Base-by-base conservation (phyloP, 2,888 invertebrate genomes). In the Dryobota labecula region DNA sequence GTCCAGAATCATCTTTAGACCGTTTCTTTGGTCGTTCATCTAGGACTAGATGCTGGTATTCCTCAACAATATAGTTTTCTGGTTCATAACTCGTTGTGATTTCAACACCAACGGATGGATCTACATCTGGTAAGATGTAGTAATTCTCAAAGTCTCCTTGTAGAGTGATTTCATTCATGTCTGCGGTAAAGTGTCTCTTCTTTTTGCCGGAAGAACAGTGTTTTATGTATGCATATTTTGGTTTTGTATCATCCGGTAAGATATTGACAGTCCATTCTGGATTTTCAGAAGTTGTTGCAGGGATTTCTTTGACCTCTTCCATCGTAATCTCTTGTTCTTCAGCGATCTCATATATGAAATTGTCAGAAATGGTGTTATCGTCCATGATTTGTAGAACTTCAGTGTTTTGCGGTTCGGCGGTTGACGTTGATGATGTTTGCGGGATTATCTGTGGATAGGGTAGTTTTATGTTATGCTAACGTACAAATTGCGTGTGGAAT, bases 321-420 rank as follows among this genome's bases (percentile, higher is more conserved):
- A 95, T 95, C 0, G 92, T 87, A 6, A 96, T 95, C 76, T 96
- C 96, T 67, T 96, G 95, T 66, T 96, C 96, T 36, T 95, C 95
- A 0, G 95, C 96, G n/a, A 96, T 96, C 76, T 95, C 95, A 70
- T 95, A 96, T 1, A 95, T 95, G 84, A 95, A 95, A 81, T 95
- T 94, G 66, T 95, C 94, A 0, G 93, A 86, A 6, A 94, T 93
- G 2, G 88, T 87, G 0, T 84, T 84, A 7, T 94, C 94, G 0
- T 95, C 95, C 89, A 94, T 92, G 1, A 94, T 91, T 51, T 92
- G 90, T 0, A 94, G 86, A 0, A 92, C 92, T 45, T 94, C 94
- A 0, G 83, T 84, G 80, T 38, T 75, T 68, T 85, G 74, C 20
- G 75, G 63, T 51, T 84, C 76, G 0, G 86, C 71, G 0, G 86